phyloP scores from a whole-genome alignment of 2,797 vertebrate species.

The Morelia viridis region DNA sequence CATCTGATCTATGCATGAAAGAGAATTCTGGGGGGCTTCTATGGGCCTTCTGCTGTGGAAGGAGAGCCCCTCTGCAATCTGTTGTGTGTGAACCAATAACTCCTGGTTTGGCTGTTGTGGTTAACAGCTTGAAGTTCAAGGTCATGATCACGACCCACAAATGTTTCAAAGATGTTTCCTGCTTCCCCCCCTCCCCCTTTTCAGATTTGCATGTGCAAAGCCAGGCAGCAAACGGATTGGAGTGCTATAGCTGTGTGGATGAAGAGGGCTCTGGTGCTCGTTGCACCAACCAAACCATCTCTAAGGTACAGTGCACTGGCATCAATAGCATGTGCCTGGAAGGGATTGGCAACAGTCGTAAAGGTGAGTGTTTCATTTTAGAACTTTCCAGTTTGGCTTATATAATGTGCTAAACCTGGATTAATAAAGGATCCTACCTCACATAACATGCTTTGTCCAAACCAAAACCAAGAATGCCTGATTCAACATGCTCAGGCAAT shows the following conservation, averaged over 20 bases:
- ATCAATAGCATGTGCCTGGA: constrained; percentile 34
- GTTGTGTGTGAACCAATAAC: background rate
- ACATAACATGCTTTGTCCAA: background rate
- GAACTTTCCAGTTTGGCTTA: background rate
- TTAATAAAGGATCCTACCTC: background rate
- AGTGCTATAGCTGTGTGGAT: constrained; percentile 31
- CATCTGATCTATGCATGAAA: background rate
- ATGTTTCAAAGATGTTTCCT: background rate
- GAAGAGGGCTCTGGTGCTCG: background rate
- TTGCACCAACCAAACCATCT: background rate
- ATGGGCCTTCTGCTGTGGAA: background rate
- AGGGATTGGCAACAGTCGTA: constrained; percentile 17
- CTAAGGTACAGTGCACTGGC: constrained; percentile 18
- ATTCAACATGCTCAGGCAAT: background rate
- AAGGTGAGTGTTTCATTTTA: background rate
- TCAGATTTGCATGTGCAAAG: background rate
- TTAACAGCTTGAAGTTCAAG: background rate
- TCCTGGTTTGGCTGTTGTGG: background rate
- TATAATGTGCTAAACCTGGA: background rate
- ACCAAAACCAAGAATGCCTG: background rate
- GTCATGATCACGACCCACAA: fast-evolving
- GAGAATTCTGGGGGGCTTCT: background rate
- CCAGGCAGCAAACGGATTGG: constrained; percentile 6
- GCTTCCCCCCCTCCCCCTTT: background rate
- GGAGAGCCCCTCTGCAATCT: background rate